These are phyloP conservation scores for Druceiella hillmani DNA, from an alignment of 2,888 invertebrate species.

Conservation along the genomic window DNA sequence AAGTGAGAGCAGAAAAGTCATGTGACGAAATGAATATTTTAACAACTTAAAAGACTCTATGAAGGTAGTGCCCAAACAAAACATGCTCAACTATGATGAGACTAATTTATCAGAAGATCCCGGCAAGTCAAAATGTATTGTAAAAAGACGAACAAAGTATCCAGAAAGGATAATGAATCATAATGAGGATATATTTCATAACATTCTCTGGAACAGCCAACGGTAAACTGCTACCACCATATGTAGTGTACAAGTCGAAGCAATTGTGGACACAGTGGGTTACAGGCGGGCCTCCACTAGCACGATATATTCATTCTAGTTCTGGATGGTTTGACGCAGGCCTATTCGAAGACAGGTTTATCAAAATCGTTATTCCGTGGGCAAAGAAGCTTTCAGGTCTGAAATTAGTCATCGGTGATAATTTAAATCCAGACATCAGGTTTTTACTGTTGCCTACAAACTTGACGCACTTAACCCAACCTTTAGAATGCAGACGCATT, in stretches of 20 bases:
- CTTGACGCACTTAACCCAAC: too few species aligned
- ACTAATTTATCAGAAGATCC: constrained; percentile 11
- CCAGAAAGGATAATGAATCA: constrained; percentile 10
- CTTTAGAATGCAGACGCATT: too few species aligned
- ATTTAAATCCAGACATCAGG: too few species aligned
- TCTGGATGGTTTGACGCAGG: constrained; percentile 3
- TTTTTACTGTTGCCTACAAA: too few species aligned
- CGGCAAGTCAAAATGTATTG: constrained; percentile 8
- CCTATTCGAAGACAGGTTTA: constrained; percentile 1
- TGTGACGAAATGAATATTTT: too few species aligned
- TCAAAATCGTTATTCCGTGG: too few species aligned
- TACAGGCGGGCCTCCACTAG: constrained; percentile 1
- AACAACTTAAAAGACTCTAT: too few species aligned
- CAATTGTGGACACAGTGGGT: constrained; percentile 5
- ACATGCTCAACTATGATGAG: constrained; percentile 12
- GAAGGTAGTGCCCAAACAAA: too few species aligned
- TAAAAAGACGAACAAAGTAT: constrained; percentile 8
- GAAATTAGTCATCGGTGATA: too few species aligned
- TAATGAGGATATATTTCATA: constrained; percentile 16
- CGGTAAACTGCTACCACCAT: constrained; percentile 20
- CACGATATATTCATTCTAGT: background rate
- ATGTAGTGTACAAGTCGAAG: constrained; percentile 21
- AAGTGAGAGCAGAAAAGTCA: too few species aligned
- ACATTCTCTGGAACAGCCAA: constrained; percentile 22
- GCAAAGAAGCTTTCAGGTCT: too few species aligned